Percentiles rank a stretch among this genome's conserved stretches.
These are phyloP conservation scores for Antitype chi DNA, from an alignment of 2,888 invertebrate genomes.

Conservation along the genomic window DNA sequence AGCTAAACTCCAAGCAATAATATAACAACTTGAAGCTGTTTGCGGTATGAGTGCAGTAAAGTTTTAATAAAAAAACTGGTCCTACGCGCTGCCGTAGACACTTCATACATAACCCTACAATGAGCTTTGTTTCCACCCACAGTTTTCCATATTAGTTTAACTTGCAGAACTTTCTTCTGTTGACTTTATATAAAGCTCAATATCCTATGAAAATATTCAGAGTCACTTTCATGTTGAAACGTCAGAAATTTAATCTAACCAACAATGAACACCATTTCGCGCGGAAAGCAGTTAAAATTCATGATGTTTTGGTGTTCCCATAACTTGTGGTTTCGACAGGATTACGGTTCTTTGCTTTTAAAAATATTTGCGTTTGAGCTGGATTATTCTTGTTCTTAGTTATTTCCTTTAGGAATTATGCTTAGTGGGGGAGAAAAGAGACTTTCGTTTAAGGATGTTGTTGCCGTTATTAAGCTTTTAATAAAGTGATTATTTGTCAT, in stretches of 20 bases:
- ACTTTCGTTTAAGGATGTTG: background rate
- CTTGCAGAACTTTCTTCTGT: slow-evolving; percentile 23
- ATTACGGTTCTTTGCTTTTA: slow-evolving; percentile 17
- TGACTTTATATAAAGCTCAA: slow-evolving; percentile 22
- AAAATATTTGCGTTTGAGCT: slow-evolving; percentile 23
- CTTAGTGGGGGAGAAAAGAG: background rate
- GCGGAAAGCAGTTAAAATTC: slow-evolving; percentile 43
- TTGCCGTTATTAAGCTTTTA: background rate
- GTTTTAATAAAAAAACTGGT: slow-evolving; percentile 23
- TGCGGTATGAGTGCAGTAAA: slow-evolving; percentile 2
- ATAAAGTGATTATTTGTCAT: background rate
- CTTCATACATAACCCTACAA: slow-evolving; percentile 5
- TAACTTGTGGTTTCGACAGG: slow-evolving; percentile 44
- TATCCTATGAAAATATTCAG: slow-evolving; percentile 28
- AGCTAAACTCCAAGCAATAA: background rate
- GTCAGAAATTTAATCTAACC: slow-evolving; percentile 49
- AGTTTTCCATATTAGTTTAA: slow-evolving; percentile 26
- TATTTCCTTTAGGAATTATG: background rate
- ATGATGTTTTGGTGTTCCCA: slow-evolving; percentile 37
- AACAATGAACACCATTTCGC: slow-evolving; percentile 34
- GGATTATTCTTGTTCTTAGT: slow-evolving; percentile 5
- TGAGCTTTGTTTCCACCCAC: slow-evolving; percentile 7
- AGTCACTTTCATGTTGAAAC: slow-evolving; percentile 14
- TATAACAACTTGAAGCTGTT: background rate
- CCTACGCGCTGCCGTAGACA: background rate